Evolutionary conservation across 2,888 invertebrate genomes (phyloP).

Genomic region (Limnephilus lunatus): DNA sequence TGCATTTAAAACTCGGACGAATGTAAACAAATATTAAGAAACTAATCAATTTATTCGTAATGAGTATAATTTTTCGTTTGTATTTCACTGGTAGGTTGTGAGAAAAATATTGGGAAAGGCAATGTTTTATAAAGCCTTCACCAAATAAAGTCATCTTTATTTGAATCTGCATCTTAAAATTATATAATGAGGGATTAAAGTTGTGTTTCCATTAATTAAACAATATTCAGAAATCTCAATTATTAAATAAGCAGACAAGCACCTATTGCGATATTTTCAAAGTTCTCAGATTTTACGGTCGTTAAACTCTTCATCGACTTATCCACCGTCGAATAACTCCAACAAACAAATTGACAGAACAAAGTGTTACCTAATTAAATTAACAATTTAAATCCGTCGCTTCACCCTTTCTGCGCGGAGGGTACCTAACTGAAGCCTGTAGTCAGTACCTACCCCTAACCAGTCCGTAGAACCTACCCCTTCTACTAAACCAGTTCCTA

Average conservation of each 20-base stretch:
- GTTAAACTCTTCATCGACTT: conserved; percentile 5
- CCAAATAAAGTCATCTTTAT: too few species aligned
- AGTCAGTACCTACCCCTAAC: background rate
- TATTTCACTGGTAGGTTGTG: too few species aligned
- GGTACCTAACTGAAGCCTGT: background rate
- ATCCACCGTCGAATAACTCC: background rate
- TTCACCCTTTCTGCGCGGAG: background rate
- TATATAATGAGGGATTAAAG: too few species aligned
- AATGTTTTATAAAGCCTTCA: too few species aligned
- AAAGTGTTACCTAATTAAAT: conserved; percentile 42
- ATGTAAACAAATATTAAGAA: too few species aligned
- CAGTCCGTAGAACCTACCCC: background rate
- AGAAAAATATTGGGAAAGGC: too few species aligned
- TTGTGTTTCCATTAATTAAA: too few species aligned
- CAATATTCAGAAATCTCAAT: background rate
- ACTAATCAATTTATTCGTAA: too few species aligned
- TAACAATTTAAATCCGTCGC: background rate
- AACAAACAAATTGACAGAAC: conserved; percentile 3
- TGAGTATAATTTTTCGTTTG: too few species aligned
- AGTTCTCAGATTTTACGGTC: conserved; percentile 13
- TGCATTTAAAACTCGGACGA: too few species aligned
- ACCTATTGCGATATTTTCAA: background rate
- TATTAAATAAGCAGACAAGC: background rate
- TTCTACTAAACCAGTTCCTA: background rate
- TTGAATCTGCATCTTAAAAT: too few species aligned